Evolutionary conservation across 2,113 vertebrate genomes (phyloP), one percentile per base, ranked within the genome.

Genomic region (Gasterosteus nipponicus): DNA sequence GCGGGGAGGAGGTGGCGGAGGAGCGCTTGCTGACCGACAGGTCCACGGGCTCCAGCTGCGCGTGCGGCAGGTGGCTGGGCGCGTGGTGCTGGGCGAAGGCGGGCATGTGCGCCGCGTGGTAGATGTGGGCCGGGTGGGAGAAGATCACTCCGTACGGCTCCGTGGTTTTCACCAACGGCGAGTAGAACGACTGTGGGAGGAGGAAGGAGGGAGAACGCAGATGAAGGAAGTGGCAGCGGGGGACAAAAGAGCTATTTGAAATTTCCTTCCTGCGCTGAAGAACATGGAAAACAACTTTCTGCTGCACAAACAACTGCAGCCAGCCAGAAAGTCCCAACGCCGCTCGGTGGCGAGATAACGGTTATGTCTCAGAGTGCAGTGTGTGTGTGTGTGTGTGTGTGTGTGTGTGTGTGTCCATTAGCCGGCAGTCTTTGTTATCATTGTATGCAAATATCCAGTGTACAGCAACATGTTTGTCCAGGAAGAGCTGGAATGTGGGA

Each of bases 11-110:
- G 79, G 93, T 89, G 26, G 96, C 95, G 0, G 98, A 97, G 57
- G 94, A 92, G 29, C 95, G 94, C 89, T 97, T 98, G 93, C 95
- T 97, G 86, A 98, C 89, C 0, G 98, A 98, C 66, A 99, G 96
- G 83, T 99, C 98, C 65, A 99, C 97, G 0, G 98, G 98, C 89
- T 99, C 98, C 88, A 96, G 75, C 93, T 99, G 98, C 73, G 95
- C 90, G 64, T 95, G 94, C 0, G 82, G 85, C 88, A 9, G 94
- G 91, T 69, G 93, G 89, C 88, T 92, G 82, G 86, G 95, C 91
- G 0, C 86, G 65, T 74, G 86, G 10, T 86, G 65, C 74, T 79
- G 82, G 77, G 80, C 3, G 67, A 90, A 86, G 77, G 87, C 15
- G 42, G 81, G 83, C 73, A 85, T 81, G 85, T 83, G 88, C 31